Percentiles rank a stretch among this genome's conserved stretches.
Evolutionary conservation across 2,113 vertebrate genomes (phyloP).

Genomic region (Daboia siamensis): DNA sequence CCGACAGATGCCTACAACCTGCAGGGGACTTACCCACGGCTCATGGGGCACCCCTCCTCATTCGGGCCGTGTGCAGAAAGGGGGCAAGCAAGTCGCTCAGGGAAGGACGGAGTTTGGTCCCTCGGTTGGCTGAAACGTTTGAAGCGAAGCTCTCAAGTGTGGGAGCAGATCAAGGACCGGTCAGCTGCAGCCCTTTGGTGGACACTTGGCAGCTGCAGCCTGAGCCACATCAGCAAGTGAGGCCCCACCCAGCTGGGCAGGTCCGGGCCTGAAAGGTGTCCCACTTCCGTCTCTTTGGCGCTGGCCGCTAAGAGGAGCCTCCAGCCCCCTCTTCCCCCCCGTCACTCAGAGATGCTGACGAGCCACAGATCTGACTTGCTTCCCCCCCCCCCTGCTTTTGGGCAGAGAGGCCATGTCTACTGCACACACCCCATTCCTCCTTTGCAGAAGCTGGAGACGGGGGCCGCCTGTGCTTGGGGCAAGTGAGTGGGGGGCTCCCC

Average conservation of each 20-base stretch:
- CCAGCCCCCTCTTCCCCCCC: too few relatives aligned
- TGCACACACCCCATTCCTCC: neutral
- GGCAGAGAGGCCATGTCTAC: neutral
- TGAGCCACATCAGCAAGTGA: neutral
- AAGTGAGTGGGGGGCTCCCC: neutral
- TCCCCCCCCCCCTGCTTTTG: neutral
- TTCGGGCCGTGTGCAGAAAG: neutral
- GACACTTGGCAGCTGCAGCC: neutral
- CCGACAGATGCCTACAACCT: neutral
- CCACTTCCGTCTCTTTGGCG: neutral
- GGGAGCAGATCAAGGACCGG: neutral
- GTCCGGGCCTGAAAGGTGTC: accelerated
- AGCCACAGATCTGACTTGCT: neutral
- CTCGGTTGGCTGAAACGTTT: neutral
- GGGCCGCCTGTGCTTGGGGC: neutral
- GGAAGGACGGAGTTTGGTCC: neutral
- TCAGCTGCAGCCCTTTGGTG: neutral
- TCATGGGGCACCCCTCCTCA: neutral
- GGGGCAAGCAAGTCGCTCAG: neutral
- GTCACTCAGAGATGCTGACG: neutral
- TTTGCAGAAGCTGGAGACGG: neutral
- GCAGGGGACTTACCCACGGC: neutral
- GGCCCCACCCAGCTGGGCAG: neutral
- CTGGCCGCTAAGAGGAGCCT: neutral
- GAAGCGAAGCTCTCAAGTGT: neutral